Evolutionary conservation across 1,140 invertebrate species (phyloP), one percentile per base, ranked within the genome.

Genomic region (Platyscapa corneri): DNA sequence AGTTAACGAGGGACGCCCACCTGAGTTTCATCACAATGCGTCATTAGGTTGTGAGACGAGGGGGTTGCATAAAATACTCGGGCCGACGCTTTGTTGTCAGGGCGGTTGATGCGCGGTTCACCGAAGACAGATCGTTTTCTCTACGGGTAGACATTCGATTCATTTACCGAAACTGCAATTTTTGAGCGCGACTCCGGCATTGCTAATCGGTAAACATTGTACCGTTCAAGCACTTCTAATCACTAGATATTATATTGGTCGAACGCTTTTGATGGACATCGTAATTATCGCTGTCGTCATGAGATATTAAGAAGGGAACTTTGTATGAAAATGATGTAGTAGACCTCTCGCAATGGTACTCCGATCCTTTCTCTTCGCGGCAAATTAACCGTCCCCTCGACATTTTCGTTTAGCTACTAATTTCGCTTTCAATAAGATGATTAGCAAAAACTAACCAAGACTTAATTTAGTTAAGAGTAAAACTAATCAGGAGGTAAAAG

Each of bases 1-100:
- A 75, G 67, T 85, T 85, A 80, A 81, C 74, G 46, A 80, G 77
- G 32, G n/a, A 75, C 53, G 83, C 65, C 12, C 34, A 18, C 14
- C 0, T 49, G 53, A 74, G 49, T 80, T 80, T 75, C 53, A 79
- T 79, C 60, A 84, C 65, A 84, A 78, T 77, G 82, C n/a, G 30
- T 67, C 60, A 70, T 77, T 78, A 76, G 18, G 72, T 20, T 53
- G n/a, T 64, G 27, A 46, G 34, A 70, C 32, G 34, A 70, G 32
- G 2, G 67, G 20, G 67, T 70, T 37, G 34, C 67, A 70, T 70
- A 37, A 70, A 70, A 70, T 70, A 3, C 34, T 70, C 5, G 67
- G 18, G 6, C 30, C 12, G 64, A 5, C 64, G 8, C 34, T 37
- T 70, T 70, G 34, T 70, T 70, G 34, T 70, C 32, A 23, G 34